phyloP scores from a whole-genome alignment of 2,888 invertebrate species.

The Muschampia plurimacula region DNA sequence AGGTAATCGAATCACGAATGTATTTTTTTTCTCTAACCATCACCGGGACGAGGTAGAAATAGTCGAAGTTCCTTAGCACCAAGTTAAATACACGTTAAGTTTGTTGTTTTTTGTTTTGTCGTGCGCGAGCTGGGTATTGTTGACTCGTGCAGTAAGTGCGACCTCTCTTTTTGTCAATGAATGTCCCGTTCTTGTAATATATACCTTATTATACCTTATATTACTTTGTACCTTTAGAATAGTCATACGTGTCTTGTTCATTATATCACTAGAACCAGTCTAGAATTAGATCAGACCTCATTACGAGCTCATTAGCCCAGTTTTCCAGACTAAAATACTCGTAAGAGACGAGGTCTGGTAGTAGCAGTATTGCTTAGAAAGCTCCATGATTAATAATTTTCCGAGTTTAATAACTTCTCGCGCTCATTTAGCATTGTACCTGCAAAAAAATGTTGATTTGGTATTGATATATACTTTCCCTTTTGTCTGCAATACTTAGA shows the following conservation, averaged over 20 bases:
- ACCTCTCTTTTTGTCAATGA: slow-evolving; percentile 50
- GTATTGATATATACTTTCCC: slow-evolving; percentile 47
- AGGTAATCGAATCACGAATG: slow-evolving; percentile 66
- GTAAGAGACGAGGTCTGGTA: too few relatives aligned
- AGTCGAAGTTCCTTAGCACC: slow-evolving; percentile 64
- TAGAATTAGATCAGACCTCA: too few relatives aligned
- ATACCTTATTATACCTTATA: slow-evolving; percentile 6
- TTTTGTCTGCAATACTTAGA: slow-evolving; percentile 46
- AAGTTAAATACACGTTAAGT: slow-evolving; percentile 53
- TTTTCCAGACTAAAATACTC: background rate
- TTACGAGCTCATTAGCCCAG: background rate
- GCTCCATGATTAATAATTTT: too few relatives aligned
- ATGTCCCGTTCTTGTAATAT: slow-evolving; percentile 49
- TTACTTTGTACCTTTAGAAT: too few relatives aligned
- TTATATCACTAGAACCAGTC: too few relatives aligned
- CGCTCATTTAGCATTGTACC: too few relatives aligned
- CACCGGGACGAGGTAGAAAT: slow-evolving; percentile 58
- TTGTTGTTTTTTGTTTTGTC: slow-evolving; percentile 52
- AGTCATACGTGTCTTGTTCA: too few relatives aligned
- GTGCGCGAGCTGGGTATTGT: slow-evolving; percentile 28
- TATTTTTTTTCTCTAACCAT: slow-evolving; percentile 53
- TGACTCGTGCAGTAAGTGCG: slow-evolving; percentile 31
- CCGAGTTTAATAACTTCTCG: too few relatives aligned
- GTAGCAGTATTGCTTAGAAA: too few relatives aligned
- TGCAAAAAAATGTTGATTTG: too few relatives aligned